Evolutionary conservation across 2,797 vertebrate species (phyloP), one percentile per base, ranked within the genome.

Genomic region (Cirrhinus molitorella): DNA sequence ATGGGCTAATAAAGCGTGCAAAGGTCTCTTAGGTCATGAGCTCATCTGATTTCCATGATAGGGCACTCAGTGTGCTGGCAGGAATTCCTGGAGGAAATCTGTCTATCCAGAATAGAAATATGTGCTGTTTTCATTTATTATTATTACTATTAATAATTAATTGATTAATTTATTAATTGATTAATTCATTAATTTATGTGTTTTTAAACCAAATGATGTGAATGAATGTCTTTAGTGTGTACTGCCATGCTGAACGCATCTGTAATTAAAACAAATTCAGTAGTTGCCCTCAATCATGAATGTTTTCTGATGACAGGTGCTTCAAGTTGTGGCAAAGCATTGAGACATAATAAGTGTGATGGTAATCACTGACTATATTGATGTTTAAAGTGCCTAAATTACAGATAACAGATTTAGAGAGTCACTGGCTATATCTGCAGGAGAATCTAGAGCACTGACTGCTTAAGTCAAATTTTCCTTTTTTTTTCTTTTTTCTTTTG

Each of bases 401-500:
- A 72, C 59, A 67, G 70, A 73, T 78, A 68, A 84, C 72, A 59
- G 81, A 66, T 67, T 65, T 65, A 85, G 63, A 85, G 55, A 75
- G 13, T 75, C 14, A 23, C 23, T 61, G 55, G 40, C 28, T 57
- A 55, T 43, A 65, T 45, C 43, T 31, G 6, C 25, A 34, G 43
- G 37, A 31, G 40, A 63, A 71, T 34, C 68, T 28, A 40, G 93
- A 92, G 92, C 92, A 93, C 92, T 84, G 79, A 90, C 90, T 77
- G 80, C 89, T 68, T 76, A 0, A 83, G 84, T 85, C 89, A 84
- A 86, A 90, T 90, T 90, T 90, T 87, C 59, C 12, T 31, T 71
- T 68, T 72, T 65, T 79, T 68, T 66, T 61, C 12, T 61, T 67
- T 59, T 65, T 49, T 47, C 34, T 78, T 83, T 85, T 17, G 83